phyloP scores from a whole-genome alignment of 2,113 vertebrate species.

The Cololabis saira region DNA sequence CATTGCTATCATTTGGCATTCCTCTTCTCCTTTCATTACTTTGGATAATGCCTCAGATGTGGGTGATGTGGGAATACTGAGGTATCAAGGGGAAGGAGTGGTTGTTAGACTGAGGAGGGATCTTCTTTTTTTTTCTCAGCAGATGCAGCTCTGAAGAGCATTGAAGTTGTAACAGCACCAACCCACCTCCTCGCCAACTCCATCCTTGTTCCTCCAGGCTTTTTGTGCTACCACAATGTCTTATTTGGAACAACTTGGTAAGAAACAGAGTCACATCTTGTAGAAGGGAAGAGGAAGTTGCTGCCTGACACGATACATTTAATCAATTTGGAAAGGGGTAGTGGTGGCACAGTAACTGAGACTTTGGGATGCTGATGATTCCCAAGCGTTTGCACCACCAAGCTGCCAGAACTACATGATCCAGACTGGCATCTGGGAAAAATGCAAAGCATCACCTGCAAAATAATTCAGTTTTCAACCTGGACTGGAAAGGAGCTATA shows the following conservation, averaged over 20 bases:
- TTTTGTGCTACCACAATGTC: conserved; percentile 13
- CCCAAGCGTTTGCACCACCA: too few species aligned
- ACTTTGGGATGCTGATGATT: too few species aligned
- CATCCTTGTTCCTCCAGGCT: conserved; percentile 6
- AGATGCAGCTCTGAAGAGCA: conserved; percentile 20
- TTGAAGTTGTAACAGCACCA: conserved; percentile 34
- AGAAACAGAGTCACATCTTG: not conserved
- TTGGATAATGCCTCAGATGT: conserved; percentile 53
- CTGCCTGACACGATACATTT: not conserved
- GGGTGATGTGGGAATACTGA: conserved; percentile 31
- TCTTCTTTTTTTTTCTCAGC: conserved; percentile 24
- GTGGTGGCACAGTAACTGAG: too few species aligned
- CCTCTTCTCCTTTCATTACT: conserved; percentile 70
- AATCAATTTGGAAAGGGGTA: not conserved
- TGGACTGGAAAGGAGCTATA: too few species aligned
- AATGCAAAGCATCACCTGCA: too few species aligned
- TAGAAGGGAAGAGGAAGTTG: not conserved
- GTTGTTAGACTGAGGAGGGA: conserved; percentile 15
- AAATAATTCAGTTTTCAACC: too few species aligned
- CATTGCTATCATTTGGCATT: conserved; percentile 71
- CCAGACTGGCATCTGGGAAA: too few species aligned
- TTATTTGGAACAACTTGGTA: conserved; percentile 28
- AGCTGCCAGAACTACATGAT: too few species aligned
- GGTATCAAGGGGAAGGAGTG: conserved; percentile 27
- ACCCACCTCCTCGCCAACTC: conserved; percentile 2